These are phyloP conservation scores for Deilephila elpenor DNA, from an alignment of 2,888 invertebrate genomes.

Conservation along the genomic window DNA sequence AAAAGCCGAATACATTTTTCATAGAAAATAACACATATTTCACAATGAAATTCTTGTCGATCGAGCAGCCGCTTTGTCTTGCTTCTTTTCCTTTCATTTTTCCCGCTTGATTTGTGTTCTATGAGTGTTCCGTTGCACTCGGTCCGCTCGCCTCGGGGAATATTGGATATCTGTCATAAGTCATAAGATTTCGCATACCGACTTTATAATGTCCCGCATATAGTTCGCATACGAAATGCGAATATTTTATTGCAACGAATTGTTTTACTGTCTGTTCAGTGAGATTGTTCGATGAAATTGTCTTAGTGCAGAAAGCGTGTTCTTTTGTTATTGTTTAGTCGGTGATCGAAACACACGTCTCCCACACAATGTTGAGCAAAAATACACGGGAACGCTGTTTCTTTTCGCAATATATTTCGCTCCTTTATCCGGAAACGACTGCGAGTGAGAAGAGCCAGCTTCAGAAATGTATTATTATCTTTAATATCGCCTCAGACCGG, in stretches of 20 bases:
- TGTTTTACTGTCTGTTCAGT: conserved; percentile 14
- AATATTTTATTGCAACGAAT: conserved; percentile 47
- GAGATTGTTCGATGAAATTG: conserved; percentile 28
- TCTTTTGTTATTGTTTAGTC: conserved; percentile 53
- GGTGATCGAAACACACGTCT: conserved; percentile 45
- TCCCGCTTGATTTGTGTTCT: conserved; percentile 74
- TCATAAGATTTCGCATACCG: conserved; percentile 70
- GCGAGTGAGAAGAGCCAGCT: conserved; percentile 50
- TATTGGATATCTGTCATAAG: conserved; percentile 79
- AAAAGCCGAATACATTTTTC: conserved; percentile 70
- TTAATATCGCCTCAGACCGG: conserved; percentile 59
- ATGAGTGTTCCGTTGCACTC: conserved; percentile 70
- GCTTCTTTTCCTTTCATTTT: conserved; percentile 66
- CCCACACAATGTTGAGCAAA: conserved; percentile 42
- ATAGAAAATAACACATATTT: conserved; percentile 76
- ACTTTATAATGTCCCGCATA: conserved; percentile 66
- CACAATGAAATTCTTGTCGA: conserved; percentile 74
- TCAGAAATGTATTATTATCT: conserved; percentile 71
- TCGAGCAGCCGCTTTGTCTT: conserved; percentile 73
- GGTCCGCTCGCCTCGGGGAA: conserved; percentile 60
- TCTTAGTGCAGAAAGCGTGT: conserved; percentile 37
- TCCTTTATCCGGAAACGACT: conserved; percentile 51
- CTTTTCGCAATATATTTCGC: conserved; percentile 44
- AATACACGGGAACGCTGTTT: conserved; percentile 45
- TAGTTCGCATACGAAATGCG: conserved; percentile 49